Evolutionary conservation across 2,888 invertebrate species (phyloP).

Genomic region (Lottia scabra): DNA sequence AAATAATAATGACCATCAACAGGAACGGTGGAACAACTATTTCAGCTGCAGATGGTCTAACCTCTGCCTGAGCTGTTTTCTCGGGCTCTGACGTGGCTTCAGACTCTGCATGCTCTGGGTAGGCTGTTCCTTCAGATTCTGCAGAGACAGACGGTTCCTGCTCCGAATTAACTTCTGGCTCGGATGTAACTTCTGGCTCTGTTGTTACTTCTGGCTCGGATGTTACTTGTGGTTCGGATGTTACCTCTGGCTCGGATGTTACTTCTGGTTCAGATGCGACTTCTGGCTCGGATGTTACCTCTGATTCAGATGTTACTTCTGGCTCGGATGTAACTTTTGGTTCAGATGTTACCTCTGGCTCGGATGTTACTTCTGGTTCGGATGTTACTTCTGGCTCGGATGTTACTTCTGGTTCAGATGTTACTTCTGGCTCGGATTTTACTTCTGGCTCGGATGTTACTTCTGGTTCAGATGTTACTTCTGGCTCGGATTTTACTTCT

Average conservation of each 20-base stretch:
- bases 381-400: conserved; percentile 13
- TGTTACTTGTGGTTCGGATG: conserved; percentile 17
- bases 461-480: conserved; percentile 13
- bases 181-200: conserved; percentile 18
- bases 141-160: conserved; percentile 16
- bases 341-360: conserved; percentile 13
- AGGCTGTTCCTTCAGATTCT: conserved; percentile 20
- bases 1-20: conserved; percentile 34
- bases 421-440: conserved; percentile 5
- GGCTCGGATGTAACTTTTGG: conserved; percentile 8
- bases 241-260: conserved; percentile 20
- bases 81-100: conserved; percentile 17
- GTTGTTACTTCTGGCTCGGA: conserved; percentile 13
- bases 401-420: conserved; percentile 12
- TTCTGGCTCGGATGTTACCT: conserved; percentile 22
- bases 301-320: conserved; percentile 23
- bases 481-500: conserved; percentile 4
- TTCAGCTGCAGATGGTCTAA: conserved; percentile 30
- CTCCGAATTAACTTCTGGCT: conserved; percentile 17
- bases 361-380: conserved; percentile 15
- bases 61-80: conserved; percentile 21
- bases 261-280: conserved; percentile 18
- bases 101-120: conserved; percentile 24
- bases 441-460: conserved; percentile 12
- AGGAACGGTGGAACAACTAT: conserved; percentile 41